Percentiles rank a stretch among this genome's conserved stretches.
phyloP scores from a whole-genome alignment of 2,113 vertebrate species.

The Macroglossus sobrinus region DNA sequence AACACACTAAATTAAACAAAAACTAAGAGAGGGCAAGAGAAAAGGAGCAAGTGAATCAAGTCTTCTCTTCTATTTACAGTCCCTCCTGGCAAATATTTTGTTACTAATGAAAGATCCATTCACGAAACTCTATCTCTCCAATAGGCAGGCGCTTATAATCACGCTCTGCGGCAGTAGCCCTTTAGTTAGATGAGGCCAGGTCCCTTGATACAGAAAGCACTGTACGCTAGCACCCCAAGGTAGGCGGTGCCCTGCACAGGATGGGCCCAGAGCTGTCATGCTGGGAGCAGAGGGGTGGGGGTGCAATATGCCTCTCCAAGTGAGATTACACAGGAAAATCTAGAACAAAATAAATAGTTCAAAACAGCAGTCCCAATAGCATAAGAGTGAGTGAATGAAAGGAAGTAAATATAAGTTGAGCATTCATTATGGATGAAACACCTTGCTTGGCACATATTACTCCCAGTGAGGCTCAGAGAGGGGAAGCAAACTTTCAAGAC shows the following conservation, averaged over 20 bases:
- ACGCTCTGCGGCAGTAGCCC: neutral
- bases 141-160: neutral
- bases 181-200: neutral
- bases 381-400: neutral
- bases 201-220: neutral
- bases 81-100: conserved; percentile 26
- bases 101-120: conserved; percentile 62
- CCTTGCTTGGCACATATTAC: neutral
- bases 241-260: too few species aligned
- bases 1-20: conserved; percentile 72
- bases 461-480: neutral
- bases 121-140: conserved; percentile 47
- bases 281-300: neutral
- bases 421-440: neutral
- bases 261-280: accelerated
- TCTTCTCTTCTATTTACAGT: conserved; percentile 49
- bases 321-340: neutral
- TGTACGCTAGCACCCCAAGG: neutral
- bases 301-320: neutral
- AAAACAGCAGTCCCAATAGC: neutral
- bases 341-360: neutral
- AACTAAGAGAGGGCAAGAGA: conserved; percentile 18
- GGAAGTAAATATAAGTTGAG: neutral
- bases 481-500: neutral
- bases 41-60: conserved; percentile 65